Base-by-base conservation (phyloP, 1,140 invertebrate species). In the Aleiodes sp. region DNA sequence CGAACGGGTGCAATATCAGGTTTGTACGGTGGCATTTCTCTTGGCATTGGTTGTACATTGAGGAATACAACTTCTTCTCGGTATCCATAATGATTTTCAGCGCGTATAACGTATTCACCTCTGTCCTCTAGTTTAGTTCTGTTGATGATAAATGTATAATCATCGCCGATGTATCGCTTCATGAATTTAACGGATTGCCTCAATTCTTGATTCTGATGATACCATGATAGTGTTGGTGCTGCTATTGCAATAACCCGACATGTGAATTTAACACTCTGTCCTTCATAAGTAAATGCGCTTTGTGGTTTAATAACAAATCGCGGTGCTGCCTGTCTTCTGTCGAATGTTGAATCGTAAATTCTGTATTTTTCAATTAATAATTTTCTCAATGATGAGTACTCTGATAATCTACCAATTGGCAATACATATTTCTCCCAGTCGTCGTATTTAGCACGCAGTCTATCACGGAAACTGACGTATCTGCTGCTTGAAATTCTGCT, bases 111-210 rank as follows among this genome's bases (percentile, higher is more conserved):
- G 82, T 99, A 99, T 82, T 99, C 97, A 77, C 98, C 98, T 80
- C 96, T 91, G 83, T 99, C 98, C 73, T 96, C 94, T 65, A 97
- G 83, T 84, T 97, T 98, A 7, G 94, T 93, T 75, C 98, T 90
- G 84, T 98, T 99, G 70, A 99, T 98, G 46, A 98, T 93, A 81
- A 99, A 97, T 77, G 97, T 97, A 82, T 97, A 99, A 81, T 99
- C 96, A 73, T 98, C 96, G 35, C 95, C 96, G 29, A 91, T 88
- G 81, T 99, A 99, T 73, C 97, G 91, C 87, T 99, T 99, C 97
- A 99, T 99, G 85, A 97, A 98, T 86, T 99, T 99, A 24, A 98
- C 96, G 74, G 96, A 98, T 86, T 99, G 98, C 63, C 94, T 89
- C n/a, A 99, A 87, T 78, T 99, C 97, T 73, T 91, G 89, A 81